phyloP scores from a whole-genome alignment of 2,888 invertebrate species.

The Crossocerus cetratus region DNA sequence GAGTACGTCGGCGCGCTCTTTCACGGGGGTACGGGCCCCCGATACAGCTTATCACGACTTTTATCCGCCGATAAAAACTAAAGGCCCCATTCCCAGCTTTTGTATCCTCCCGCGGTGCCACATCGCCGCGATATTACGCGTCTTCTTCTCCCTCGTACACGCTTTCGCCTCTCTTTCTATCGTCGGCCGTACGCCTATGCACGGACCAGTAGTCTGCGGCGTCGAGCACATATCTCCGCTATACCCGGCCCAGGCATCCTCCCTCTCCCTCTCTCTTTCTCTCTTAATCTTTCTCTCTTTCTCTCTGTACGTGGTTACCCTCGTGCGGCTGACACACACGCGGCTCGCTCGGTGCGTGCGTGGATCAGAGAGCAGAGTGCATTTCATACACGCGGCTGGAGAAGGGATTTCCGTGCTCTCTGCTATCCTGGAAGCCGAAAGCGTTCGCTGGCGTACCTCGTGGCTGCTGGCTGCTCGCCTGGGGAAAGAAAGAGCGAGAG shows the following conservation, averaged over 20 bases:
- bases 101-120: slow-evolving; percentile 60
- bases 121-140: slow-evolving; percentile 52
- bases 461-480: slow-evolving; percentile 36
- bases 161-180: slow-evolving; percentile 10
- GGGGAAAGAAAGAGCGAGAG: slow-evolving; percentile 40
- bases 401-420: not conserved
- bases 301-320: not conserved
- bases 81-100: slow-evolving; percentile 74
- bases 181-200: slow-evolving; percentile 17
- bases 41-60: slow-evolving; percentile 75
- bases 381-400: not conserved
- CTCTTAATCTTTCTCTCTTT: no score
- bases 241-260: not conserved
- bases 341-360: not conserved
- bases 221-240: slow-evolving; percentile 30
- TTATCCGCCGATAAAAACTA: slow-evolving; percentile 74
- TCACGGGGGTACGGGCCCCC: slow-evolving; percentile 57
- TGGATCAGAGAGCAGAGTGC: slow-evolving; percentile 25
- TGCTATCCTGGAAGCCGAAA: not conserved
- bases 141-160: slow-evolving; percentile 21
- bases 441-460: not conserved
- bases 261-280: not conserved
- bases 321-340: not conserved
- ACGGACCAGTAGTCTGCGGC: slow-evolving; percentile 36
- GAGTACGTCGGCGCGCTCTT: slow-evolving; percentile 59